A percentile compares a stretch with the other conserved stretches of the same genome.
These are phyloP conservation scores for Bubo scandiacus DNA, from an alignment of 2,113 vertebrate genomes.

Conservation along the genomic window DNA sequence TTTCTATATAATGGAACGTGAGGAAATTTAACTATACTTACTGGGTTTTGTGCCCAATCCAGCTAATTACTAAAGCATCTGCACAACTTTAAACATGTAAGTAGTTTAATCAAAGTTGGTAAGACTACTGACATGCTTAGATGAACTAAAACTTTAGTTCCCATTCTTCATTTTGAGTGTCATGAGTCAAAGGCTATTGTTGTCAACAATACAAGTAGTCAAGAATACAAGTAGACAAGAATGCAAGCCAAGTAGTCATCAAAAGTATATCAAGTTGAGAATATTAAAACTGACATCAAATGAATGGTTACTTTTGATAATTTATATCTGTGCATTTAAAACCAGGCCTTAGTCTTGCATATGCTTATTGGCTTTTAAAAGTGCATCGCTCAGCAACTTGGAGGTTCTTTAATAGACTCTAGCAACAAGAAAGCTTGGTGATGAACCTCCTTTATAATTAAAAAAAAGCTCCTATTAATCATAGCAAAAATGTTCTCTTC, in stretches of 20 bases:
- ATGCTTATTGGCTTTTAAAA: neutral
- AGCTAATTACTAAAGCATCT: conserved; percentile 9
- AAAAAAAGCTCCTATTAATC: neutral
- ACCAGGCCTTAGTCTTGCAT: neutral
- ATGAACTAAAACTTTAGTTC: neutral
- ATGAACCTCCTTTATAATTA: neutral
- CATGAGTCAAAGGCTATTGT: neutral
- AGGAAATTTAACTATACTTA: conserved; percentile 11
- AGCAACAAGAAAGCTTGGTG: neutral
- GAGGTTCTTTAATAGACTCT: neutral
- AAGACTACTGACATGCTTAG: neutral
- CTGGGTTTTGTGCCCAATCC: neutral
- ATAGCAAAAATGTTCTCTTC: neutral
- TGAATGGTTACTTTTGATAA: conserved; percentile 18
- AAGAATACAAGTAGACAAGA: neutral
- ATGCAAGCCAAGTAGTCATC: neutral
- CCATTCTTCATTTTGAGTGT: neutral
- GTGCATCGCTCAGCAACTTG: neutral
- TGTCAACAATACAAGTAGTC: neutral
- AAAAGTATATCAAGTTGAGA: neutral
- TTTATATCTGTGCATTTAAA: neutral
- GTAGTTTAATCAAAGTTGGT: neutral
- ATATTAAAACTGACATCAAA: neutral
- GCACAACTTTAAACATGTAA: neutral
- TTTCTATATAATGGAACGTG: conserved; percentile 41